These are phyloP conservation scores for Hycleus phaleratus DNA, from an alignment of 1,140 invertebrate genomes.

Conservation along the genomic window DNA sequence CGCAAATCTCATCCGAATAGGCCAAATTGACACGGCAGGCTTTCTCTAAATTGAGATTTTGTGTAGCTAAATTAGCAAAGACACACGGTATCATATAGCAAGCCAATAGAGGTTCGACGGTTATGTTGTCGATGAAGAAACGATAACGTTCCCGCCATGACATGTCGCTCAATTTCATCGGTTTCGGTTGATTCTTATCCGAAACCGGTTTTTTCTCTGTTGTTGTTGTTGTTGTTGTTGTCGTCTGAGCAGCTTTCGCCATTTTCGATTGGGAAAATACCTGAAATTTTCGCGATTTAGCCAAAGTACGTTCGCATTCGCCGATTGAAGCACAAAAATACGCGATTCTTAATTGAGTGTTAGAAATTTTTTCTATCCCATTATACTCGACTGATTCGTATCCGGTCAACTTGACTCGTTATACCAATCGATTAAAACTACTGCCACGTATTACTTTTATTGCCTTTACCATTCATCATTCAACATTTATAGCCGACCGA, in stretches of 20 bases:
- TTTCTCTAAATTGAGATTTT: constrained; percentile 77
- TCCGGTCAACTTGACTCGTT: too few species aligned
- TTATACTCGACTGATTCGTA: too few species aligned
- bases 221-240: not conserved
- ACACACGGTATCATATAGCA: constrained; percentile 74
- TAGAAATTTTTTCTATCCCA: too few species aligned
- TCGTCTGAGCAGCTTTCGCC: constrained; percentile 15
- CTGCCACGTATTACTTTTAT: too few species aligned
- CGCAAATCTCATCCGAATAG: constrained; percentile 62
- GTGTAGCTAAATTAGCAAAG: constrained; percentile 65
- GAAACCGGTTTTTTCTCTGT: constrained; percentile 3
- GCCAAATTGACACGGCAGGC: constrained; percentile 72
- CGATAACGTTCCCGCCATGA: constrained; percentile 47
- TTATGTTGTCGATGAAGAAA: constrained; percentile 57
- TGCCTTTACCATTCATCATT: too few species aligned
- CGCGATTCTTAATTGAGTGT: too few species aligned
- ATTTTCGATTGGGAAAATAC: constrained; percentile 1
- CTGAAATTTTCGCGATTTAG: too few species aligned
- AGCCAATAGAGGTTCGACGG: constrained; percentile 70
- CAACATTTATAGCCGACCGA: too few species aligned
- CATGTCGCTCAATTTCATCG: constrained; percentile 26
- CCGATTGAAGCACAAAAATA: too few species aligned
- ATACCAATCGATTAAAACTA: too few species aligned
- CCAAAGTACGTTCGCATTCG: too few species aligned
- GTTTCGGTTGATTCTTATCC: constrained; percentile 2